Conservation (phyloP, 2,888 invertebrate species). For the Pollenia amentaria region DNA sequence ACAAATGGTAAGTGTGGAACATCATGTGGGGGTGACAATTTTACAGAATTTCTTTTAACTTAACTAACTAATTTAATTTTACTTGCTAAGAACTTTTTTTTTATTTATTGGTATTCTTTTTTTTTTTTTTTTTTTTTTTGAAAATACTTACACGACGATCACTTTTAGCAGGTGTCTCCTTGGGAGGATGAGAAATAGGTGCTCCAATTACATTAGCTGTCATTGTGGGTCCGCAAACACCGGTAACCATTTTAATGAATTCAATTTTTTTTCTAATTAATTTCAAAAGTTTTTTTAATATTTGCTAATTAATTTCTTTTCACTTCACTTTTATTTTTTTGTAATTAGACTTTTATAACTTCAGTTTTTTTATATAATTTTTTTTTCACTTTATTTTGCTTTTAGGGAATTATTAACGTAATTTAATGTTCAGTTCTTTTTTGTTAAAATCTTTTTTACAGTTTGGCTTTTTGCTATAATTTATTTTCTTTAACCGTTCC, state of each 20-base stretch:
- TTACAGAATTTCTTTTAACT: conserved; percentile 2
- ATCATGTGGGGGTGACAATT: conserved; percentile 47
- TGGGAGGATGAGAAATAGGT: conserved; percentile 79
- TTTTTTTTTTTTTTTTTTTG: not conserved
- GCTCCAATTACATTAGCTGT: conserved; percentile 81
- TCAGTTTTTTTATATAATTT: conserved; percentile 72
- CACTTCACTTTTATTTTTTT: conserved; percentile 74
- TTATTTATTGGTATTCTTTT: no score
- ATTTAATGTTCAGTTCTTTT: conserved; percentile 52
- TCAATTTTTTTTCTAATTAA: conserved; percentile 74
- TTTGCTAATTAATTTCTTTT: conserved; percentile 48
- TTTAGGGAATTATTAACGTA: conserved; percentile 69
- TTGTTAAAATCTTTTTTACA: conserved; percentile 33
- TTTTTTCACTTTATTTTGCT: conserved; percentile 35
- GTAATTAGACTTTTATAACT: not conserved
- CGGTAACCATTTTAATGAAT: conserved; percentile 83
- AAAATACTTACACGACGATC: conserved; percentile 84
- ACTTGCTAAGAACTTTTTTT: not conserved
- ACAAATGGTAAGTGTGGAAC: conserved; percentile 25
- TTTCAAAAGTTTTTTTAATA: conserved; percentile 69
- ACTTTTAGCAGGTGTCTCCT: conserved; percentile 82
- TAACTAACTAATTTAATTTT: not conserved
- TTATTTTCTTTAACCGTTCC: conserved; percentile 60
- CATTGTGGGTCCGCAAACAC: conserved; percentile 82
- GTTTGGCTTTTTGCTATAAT: conserved; percentile 23